phyloP scores from a whole-genome alignment of 2,888 invertebrate genomes.

The Melinopterus prodromus region DNA sequence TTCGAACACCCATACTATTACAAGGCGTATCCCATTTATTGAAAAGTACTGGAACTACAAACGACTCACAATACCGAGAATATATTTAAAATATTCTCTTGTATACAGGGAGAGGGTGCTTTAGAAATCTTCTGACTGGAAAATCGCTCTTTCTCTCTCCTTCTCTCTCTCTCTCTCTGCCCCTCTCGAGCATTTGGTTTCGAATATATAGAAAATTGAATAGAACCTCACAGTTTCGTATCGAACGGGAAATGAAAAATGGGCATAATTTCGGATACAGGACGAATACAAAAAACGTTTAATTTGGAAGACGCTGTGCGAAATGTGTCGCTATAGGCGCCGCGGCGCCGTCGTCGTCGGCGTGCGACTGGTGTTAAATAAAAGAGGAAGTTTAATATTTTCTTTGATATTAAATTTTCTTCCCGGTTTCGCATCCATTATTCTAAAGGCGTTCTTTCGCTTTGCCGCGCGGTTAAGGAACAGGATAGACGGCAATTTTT shows the following conservation, averaged over 20 bases:
- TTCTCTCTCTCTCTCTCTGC: not conserved
- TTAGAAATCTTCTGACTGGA: not conserved
- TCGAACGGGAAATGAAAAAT: slow-evolving; percentile 4
- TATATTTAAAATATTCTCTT: not conserved
- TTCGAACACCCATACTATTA: not conserved
- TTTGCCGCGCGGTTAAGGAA: not conserved
- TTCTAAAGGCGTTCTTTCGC: not conserved
- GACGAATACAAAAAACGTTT: not conserved
- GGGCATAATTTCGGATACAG: not conserved
- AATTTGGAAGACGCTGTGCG: not conserved
- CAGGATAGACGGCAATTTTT: not conserved
- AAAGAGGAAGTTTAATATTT: not conserved
- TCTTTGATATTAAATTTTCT: slow-evolving; percentile 4
- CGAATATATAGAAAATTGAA: slow-evolving; percentile 4
- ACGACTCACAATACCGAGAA: not conserved
- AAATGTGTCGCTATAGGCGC: not conserved
- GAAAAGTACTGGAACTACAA: not conserved
- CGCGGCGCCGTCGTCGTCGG: not conserved
- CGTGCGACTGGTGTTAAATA: not conserved
- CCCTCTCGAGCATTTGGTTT: not conserved
- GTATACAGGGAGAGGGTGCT: not conserved
- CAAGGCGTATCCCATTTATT: not conserved
- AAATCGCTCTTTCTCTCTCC: not conserved
- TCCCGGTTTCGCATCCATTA: not conserved
- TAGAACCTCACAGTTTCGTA: not conserved